Evolutionary conservation across 2,797 vertebrate genomes (phyloP), one percentile per base, ranked within the genome.

Genomic region (Meriones psammophilus): DNA sequence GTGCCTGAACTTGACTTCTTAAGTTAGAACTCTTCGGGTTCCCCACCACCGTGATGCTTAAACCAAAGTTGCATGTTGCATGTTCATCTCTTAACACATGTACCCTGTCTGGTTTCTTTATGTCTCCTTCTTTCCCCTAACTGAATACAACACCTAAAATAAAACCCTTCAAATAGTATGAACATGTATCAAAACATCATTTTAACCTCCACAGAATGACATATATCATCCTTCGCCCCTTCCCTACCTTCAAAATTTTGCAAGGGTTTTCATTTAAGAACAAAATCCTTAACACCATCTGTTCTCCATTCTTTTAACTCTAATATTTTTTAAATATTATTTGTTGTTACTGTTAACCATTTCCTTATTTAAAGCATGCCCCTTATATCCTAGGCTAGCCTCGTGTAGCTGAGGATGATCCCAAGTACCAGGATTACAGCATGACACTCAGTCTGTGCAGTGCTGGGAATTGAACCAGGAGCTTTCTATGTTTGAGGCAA

Each of bases 61-160:
- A 42, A 87, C 15, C 0, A 0, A 76, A 50, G 89, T 54, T 58
- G 62, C 3, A 30, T 10, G 46, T 30, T 42, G 39, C 39, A 39
- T 39, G 39, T 39, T 39, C 28, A 92, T 77, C 15, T 50, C 54
- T 64, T 46, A n/a, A 28, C 20, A 64, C 62, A 64, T n/a, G 30
- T 17, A 1, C 39, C 54, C 18, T 87, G 71, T 50, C 2, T 36
- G 36, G 26, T 30, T 84, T 92, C 26, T 13, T 50, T 6, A 0
- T 58, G 26, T 89, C 33, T 60, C 26, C 39, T 46, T 96, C 96
- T 69, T 26, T 86, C 74, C 62, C 71, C 62, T 91, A 0, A n/a
- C 24, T 54, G 84, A 76, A 92, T 95, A 95, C 84, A 89, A 97
- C 28, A 96, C 60, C 81, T 92, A 24, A 28, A 96, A 95, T 71